Evolutionary conservation across 1,140 invertebrate genomes (phyloP), one percentile per base, ranked within the genome.

Genomic region (Macrobrachium nipponense): DNA sequence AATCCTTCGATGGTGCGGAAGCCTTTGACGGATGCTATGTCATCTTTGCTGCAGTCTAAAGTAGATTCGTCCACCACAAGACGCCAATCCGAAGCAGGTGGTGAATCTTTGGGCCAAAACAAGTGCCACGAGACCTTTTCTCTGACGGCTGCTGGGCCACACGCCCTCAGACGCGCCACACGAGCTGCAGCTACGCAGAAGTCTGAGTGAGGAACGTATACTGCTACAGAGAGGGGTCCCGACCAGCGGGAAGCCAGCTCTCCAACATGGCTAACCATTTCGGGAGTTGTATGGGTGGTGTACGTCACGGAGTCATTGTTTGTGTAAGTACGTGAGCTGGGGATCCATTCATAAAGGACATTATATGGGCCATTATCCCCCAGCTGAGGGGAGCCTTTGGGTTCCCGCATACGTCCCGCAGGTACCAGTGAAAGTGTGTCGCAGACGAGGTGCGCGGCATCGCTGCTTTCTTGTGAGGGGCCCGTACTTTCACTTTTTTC

Each of bases 1-100:
- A 97, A 91, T 89, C 94, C 96, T 90, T 95, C 96, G 17, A 36
- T 44, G 68, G 80, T 62, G 91, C 96, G 96, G 91, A 96, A 97
- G 88, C 90, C 95, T 96, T 79, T 95, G 2, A 94, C 94, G 78
- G 95, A 90, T 18, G 93, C 92, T 68, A 91, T 92, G 84, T 94
- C 92, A 0, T 95, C 95, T 4, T 94, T 93, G 88, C 95, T 62
- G 76, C 88, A 87, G 68, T 86, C 82, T 61, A 87, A 59, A 23
- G 80, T 75, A 7, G 64, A 59, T 58, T 88, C 80, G 17, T 85
- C 83, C 59, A 82, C 73, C 18, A 87, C 58, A 15, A 88, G 68
- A 51, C 76, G 84, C 81, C 89, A 80, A 58, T 88, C 79, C 17
- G 88, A 76, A 61, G 86, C 78, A 23, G 91, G 91, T 59, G 91